phyloP scores from a whole-genome alignment of 2,888 invertebrate species.

The Unio delphinus region DNA sequence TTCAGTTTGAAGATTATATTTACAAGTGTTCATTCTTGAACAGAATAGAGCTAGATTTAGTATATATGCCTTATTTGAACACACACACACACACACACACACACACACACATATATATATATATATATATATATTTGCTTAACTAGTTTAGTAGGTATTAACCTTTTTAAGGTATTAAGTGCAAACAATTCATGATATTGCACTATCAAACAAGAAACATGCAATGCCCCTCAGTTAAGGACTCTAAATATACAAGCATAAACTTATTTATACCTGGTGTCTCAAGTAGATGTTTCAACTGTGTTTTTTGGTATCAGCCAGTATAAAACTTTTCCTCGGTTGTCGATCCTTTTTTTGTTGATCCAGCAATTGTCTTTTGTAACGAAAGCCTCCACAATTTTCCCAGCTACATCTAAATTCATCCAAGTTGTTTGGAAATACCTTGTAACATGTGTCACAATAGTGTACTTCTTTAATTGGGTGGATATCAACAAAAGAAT shows the following conservation, averaged over 20 bases:
- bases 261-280: constrained; percentile 2
- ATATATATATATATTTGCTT: not conserved
- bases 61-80: no score
- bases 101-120: no score
- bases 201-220: not conserved
- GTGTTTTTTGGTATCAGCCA: constrained; percentile 1
- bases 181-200: no score
- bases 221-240: not conserved
- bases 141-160: not conserved
- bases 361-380: constrained; percentile 1
- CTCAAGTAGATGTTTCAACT: not conserved
- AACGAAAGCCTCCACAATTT: constrained; percentile 2
- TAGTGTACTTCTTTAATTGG: constrained; percentile 1
- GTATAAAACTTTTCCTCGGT: constrained; percentile 1
- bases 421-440: not conserved
- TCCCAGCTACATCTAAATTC: not conserved
- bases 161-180: no score
- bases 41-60: not conserved
- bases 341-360: not conserved
- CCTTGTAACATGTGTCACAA: not conserved
- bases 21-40: not conserved
- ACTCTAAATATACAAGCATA: not conserved
- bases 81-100: no score
- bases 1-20: constrained; percentile 2
- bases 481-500: constrained; percentile 12